These are phyloP conservation scores for Micromussa lordhowensis DNA, from an alignment of 92 coral and sea anemone genomes.

Conservation along the genomic window DNA sequence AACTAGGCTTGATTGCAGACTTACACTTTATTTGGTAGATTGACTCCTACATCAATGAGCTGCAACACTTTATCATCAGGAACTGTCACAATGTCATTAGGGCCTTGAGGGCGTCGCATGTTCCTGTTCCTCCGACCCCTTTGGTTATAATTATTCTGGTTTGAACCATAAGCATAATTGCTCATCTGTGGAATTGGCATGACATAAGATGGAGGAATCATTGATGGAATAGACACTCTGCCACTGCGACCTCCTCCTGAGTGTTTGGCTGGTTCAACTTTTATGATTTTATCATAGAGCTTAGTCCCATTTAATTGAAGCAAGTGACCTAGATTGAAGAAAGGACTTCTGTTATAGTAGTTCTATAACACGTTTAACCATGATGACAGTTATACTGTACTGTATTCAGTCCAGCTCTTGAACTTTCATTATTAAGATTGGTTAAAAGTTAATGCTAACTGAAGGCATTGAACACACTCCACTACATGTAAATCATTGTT, in stretches of 20 bases:
- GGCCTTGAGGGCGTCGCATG: conserved; percentile 41
- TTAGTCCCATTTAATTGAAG: conserved; percentile 83
- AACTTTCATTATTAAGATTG: too few species aligned
- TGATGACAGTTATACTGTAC: too few species aligned
- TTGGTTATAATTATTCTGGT: conserved; percentile 16
- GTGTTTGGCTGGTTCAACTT: conserved; percentile 82
- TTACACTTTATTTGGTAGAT: conserved; percentile 92
- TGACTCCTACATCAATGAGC: conserved; percentile 89
- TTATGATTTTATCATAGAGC: conserved; percentile 78
- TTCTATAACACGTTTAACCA: background rate
- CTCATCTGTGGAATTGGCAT: conserved; percentile 40
- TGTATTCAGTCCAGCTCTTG: too few species aligned
- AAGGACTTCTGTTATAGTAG: background rate
- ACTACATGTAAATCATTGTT: too few species aligned
- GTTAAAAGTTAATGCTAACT: too few species aligned
- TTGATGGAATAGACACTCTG: conserved; percentile 55
- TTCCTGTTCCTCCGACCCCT: conserved; percentile 28
- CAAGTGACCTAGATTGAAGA: conserved; percentile 53
- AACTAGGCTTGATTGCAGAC: too few species aligned
- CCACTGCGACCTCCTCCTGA: conserved; percentile 47
- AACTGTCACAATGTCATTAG: conserved; percentile 67
- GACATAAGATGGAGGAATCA: conserved; percentile 43
- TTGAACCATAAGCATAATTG: conserved; percentile 16
- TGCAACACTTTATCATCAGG: conserved; percentile 84
- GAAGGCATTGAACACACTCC: too few species aligned